Evolutionary conservation across 1,140 invertebrate genomes (phyloP), one percentile per base, ranked within the genome.

Genomic region (Acarapis woodi): DNA sequence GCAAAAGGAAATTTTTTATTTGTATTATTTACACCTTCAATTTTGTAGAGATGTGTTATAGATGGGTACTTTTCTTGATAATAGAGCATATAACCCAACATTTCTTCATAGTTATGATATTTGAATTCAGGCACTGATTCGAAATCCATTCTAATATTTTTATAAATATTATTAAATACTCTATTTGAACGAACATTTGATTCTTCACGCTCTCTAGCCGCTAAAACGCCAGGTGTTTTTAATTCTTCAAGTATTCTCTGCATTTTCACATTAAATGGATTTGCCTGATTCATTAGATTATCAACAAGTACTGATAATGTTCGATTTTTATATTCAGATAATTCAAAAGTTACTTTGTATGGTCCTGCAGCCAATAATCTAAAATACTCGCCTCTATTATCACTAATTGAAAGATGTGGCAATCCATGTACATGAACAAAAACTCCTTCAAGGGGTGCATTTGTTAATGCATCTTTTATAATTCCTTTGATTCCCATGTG

Each of bases 321-420:
- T 19, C 8, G 16, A 29, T 41, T 35, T 26, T 28, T 6, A 36
- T 59, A 80, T 77, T 75, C 73, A 55, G 63, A 63, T 29, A 73
- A 72, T 25, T 57, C 49, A 5, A 66, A 71, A 42, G 59, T 64
- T 35, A 83, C 57, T 19, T 58, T 60, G 51, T 83, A 85, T n/a
- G 59, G 59, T 44, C 77, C 79, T 19, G 78, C 77, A 3, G 74
- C 51, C 10, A 29, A 52, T 20, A 85, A 57, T 39, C 79, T 57
- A 79, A 79, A 88, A 56, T 71, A 88, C 51, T 82, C 73, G 34
- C 80, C 79, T n/a, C 62, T 49, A 32, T 64, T 57, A 2, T 71
- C 73, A 1, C 68, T 74, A 10, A 61, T 63, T 16, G 83, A 57
- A 49, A 73, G 73, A 43, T 74, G 69, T 40, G 67, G 56, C 31